Conservation (phyloP, 2,113 vertebrate genomes). For the Aepyceros melampus region DNA sequence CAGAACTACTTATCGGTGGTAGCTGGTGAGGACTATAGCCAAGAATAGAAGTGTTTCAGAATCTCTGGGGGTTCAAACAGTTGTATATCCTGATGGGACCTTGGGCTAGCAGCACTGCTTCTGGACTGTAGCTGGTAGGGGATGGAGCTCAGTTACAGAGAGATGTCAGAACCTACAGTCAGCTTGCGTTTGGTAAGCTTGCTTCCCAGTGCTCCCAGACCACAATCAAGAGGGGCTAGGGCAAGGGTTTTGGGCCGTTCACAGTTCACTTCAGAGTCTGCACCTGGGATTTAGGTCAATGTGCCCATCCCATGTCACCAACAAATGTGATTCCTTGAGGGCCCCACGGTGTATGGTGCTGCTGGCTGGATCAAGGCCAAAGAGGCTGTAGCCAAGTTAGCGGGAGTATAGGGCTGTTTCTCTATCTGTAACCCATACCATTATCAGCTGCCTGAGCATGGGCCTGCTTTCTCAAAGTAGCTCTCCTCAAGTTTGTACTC, state of each 20-base stretch:
- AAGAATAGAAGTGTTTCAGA: background rate
- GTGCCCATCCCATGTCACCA: background rate
- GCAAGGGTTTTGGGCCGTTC: background rate
- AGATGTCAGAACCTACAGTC: background rate
- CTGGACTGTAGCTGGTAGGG: background rate
- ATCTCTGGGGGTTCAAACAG: background rate
- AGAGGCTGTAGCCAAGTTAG: background rate
- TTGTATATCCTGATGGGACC: background rate
- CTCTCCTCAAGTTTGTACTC: background rate
- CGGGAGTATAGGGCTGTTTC: background rate
- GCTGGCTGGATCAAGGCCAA: background rate
- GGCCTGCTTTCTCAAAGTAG: background rate
- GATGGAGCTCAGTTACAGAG: background rate
- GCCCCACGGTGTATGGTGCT: background rate
- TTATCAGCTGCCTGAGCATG: no score
- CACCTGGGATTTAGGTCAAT: background rate
- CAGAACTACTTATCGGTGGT: background rate
- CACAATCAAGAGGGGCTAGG: background rate
- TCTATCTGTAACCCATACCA: background rate
- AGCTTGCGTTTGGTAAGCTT: background rate
- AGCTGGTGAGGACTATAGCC: background rate
- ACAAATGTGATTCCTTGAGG: background rate
- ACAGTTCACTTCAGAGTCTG: background rate
- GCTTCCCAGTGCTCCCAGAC: background rate
- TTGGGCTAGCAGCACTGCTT: no score